Percentiles rank a stretch among this genome's conserved stretches.
phyloP scores from a whole-genome alignment of 2,113 vertebrate species.

The Corythoichthys haematopterus region DNA sequence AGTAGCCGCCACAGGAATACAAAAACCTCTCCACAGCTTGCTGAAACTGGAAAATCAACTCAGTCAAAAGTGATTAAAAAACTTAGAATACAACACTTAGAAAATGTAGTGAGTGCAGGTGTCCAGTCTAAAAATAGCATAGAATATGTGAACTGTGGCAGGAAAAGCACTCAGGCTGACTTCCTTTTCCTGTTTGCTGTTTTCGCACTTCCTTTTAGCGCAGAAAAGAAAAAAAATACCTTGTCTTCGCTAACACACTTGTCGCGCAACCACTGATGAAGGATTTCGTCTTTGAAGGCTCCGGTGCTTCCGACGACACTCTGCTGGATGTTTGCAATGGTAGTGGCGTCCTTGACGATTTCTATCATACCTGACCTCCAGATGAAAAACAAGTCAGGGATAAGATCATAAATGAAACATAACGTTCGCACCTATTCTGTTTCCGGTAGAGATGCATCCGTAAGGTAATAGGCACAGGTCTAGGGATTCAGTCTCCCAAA shows the following conservation, averaged over 20 bases:
- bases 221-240: constrained; percentile 58
- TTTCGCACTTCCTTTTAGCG: not conserved
- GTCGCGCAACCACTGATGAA: constrained; percentile 94
- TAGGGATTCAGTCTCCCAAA: constrained; percentile 94
- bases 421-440: constrained; percentile 83
- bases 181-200: constrained; percentile 6
- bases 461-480: constrained; percentile 92
- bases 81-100: not conserved
- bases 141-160: not conserved
- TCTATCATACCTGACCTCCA: constrained; percentile 87
- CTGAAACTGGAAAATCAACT: constrained; percentile 77
- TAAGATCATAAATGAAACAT: not conserved
- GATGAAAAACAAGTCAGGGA: not conserved
- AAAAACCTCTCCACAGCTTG: constrained; percentile 92
- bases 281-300: constrained; percentile 93
- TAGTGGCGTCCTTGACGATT: constrained; percentile 96
- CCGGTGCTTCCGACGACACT: constrained; percentile 95
- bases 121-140: not conserved
- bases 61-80: not conserved
- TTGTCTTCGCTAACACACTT: constrained; percentile 91
- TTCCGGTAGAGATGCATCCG: constrained; percentile 96
- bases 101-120: not conserved
- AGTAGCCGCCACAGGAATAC: constrained; percentile 94
- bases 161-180: not conserved
- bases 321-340: constrained; percentile 97